Evolutionary conservation across 2,888 invertebrate species (phyloP).

Genomic region (Tenodera sinensis): DNA sequence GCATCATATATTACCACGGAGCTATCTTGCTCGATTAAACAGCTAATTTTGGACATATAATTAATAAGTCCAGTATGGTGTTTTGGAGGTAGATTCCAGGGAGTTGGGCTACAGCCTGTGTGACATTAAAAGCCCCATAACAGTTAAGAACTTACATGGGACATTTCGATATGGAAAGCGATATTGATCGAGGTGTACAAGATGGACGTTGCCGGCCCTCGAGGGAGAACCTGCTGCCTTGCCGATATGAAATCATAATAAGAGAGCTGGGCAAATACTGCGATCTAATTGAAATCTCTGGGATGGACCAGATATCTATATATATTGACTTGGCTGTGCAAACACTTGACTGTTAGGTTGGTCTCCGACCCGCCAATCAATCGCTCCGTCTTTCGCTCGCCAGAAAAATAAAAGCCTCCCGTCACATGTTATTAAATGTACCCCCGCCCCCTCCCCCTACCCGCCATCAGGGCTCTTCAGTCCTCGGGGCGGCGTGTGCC

Average conservation of each 20-base stretch:
- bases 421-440: neutral
- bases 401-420: neutral
- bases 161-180: neutral
- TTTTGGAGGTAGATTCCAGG: too few species aligned
- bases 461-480: neutral
- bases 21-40: too few species aligned
- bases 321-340: slow-evolving; percentile 22
- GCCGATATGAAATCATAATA: slow-evolving; percentile 30
- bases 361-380: neutral
- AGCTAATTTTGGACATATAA: too few species aligned
- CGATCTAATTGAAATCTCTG: slow-evolving; percentile 30
- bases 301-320: neutral
- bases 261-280: slow-evolving; percentile 31
- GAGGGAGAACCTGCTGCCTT: neutral
- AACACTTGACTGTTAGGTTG: slow-evolving; percentile 20
- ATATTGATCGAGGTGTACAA: neutral
- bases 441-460: too few species aligned
- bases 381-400: neutral
- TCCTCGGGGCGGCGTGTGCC: too few species aligned
- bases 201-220: neutral
- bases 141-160: neutral
- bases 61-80: too few species aligned
- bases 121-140: neutral
- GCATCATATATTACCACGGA: too few species aligned
- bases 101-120: too few species aligned